These are phyloP conservation scores for Drosophila pseudotakahashii DNA, from an alignment of 2,888 invertebrate genomes.

Conservation along the genomic window DNA sequence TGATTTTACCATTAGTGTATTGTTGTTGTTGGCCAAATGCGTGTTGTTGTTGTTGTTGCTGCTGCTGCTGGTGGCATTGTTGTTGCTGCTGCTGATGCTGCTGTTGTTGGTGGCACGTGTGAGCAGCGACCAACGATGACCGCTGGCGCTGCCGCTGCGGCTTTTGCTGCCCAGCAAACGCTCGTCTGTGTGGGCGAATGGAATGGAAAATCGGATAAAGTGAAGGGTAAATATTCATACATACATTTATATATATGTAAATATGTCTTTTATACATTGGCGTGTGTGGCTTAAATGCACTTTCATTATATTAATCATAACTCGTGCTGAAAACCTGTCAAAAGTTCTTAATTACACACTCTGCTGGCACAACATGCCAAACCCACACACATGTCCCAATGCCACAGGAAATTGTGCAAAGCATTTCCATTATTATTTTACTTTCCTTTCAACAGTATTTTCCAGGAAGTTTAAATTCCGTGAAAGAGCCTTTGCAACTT, in stretches of 20 bases:
- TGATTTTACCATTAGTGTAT: constrained; percentile 78
- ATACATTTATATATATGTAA: not conserved
- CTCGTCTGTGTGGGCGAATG: constrained; percentile 58
- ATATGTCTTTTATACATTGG: not conserved
- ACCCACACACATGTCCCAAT: constrained; percentile 6
- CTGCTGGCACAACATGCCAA: constrained; percentile 21
- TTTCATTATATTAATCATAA: constrained; percentile 42
- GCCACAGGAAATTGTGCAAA: not conserved
- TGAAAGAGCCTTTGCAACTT: not conserved
- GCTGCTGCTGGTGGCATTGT: constrained; percentile 12
- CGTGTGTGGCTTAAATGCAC: constrained; percentile 17
- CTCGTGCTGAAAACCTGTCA: constrained; percentile 44
- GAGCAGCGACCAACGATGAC: constrained; percentile 82
- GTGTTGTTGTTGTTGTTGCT: constrained; percentile 71
- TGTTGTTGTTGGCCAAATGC: constrained; percentile 75
- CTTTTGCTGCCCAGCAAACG: constrained; percentile 66
- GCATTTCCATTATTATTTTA: constrained; percentile 3
- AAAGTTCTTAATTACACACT: constrained; percentile 53
- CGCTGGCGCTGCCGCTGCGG: constrained; percentile 71
- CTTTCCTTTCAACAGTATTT: not conserved
- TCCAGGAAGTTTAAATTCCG: not conserved
- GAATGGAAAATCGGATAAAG: constrained; percentile 17
- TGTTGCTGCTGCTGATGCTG: constrained; percentile 26
- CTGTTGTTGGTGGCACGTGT: constrained; percentile 55
- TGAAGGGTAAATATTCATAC: not conserved